Conservation (phyloP, 64 coral and sea anemone genomes). For the Dendronephthya gigantea region DNA sequence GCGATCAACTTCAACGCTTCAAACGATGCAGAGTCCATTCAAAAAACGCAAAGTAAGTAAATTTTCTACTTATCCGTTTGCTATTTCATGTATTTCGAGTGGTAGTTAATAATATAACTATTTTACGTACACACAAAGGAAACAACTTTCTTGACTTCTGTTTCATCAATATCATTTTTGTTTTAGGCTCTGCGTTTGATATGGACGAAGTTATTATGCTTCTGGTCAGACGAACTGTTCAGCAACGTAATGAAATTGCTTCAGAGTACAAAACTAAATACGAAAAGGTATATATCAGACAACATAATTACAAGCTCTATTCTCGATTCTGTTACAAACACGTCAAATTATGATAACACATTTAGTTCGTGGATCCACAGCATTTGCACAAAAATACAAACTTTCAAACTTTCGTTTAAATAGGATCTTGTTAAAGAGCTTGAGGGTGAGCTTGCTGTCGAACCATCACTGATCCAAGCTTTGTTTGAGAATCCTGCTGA, state of each 20-base stretch:
- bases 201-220: not conserved
- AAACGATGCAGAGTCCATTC: not conserved
- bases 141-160: too few species aligned
- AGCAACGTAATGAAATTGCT: not conserved
- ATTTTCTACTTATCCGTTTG: too few species aligned
- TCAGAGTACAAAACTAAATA: constrained; percentile 49
- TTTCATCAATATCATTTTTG: not conserved
- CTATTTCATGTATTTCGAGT: not conserved
- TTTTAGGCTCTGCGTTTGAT: not conserved
- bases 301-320: not conserved
- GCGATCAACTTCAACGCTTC: not conserved
- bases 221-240: not conserved
- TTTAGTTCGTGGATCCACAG: too few species aligned
- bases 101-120: too few species aligned
- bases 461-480: not conserved
- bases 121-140: too few species aligned
- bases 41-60: not conserved
- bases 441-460: not conserved
- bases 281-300: constrained; percentile 32
- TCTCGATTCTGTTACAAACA: too few species aligned
- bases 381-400: too few species aligned
- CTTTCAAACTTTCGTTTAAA: not conserved
- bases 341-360: too few species aligned
- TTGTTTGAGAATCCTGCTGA: not conserved
- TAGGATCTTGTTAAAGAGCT: not conserved